Evolutionary conservation across 2,113 vertebrate genomes (phyloP).

Genomic region (Boleophthalmus pectinirostris): DNA sequence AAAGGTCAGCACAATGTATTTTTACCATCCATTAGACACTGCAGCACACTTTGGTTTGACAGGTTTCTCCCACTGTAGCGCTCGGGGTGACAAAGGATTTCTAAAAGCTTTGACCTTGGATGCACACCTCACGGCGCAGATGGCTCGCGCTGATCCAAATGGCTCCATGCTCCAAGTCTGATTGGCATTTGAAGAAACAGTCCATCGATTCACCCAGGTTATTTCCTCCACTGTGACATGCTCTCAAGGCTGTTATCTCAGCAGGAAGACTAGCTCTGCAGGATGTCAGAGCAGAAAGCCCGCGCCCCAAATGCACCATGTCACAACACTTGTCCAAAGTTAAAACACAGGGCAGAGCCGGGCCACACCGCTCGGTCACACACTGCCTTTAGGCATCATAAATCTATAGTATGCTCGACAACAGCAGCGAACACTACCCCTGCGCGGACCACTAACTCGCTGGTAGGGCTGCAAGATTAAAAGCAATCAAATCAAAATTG

Average conservation of each 20-base stretch:
- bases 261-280: slow-evolving; percentile 40
- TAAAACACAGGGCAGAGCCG: slow-evolving; percentile 7
- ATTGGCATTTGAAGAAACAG: slow-evolving; percentile 65
- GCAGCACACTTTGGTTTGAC: slow-evolving; percentile 24
- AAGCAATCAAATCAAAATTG: too few species aligned
- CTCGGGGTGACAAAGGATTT: slow-evolving; percentile 45
- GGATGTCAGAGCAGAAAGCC: slow-evolving; percentile 17
- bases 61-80: slow-evolving; percentile 32
- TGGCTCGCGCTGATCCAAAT: slow-evolving; percentile 46
- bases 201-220: slow-evolving; percentile 55
- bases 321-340: slow-evolving; percentile 19
- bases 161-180: slow-evolving; percentile 58
- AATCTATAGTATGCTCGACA: background rate
- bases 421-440: too few species aligned
- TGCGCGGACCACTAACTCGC: too few species aligned
- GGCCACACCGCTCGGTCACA: background rate
- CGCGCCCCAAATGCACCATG: slow-evolving; percentile 17
- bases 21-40: slow-evolving; percentile 24
- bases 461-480: too few species aligned
- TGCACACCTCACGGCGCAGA: slow-evolving; percentile 42
- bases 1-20: slow-evolving; percentile 23
- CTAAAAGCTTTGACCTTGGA: slow-evolving; percentile 59
- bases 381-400: background rate
- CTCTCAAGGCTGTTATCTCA: slow-evolving; percentile 53
- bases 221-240: slow-evolving; percentile 58